A percentile compares a stretch with the other conserved stretches of the same genome.
Evolutionary conservation across 2,113 vertebrate genomes (phyloP).

Genomic region (Poeciliopsis retropinna): DNA sequence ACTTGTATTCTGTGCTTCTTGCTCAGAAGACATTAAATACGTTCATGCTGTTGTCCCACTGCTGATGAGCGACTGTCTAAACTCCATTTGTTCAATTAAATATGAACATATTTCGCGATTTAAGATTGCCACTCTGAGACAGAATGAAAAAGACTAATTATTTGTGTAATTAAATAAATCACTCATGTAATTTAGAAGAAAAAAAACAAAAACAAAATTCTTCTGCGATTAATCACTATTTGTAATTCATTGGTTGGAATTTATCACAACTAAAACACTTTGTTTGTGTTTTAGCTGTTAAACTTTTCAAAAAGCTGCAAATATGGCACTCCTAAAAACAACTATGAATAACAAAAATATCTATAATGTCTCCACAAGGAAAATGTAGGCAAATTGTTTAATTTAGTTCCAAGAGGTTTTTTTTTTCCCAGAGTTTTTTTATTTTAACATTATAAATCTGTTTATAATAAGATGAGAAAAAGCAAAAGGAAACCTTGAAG

Average conservation of each 20-base stretch:
- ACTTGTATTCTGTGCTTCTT: neutral
- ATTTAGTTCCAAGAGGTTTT: too few relatives aligned
- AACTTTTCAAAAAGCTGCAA: too few relatives aligned
- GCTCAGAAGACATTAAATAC: neutral
- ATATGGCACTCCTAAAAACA: too few relatives aligned
- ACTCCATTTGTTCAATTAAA: neutral
- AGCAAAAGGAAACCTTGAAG: neutral
- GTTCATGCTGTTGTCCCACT: neutral
- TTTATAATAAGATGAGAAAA: neutral
- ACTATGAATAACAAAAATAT: too few relatives aligned
- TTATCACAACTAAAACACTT: too few relatives aligned
- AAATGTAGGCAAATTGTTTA: too few relatives aligned
- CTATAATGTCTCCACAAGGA: too few relatives aligned
- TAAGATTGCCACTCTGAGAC: neutral
- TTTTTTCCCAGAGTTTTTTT: neutral
- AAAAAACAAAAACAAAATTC: too few relatives aligned
- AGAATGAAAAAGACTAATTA: too few relatives aligned
- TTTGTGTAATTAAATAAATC: neutral
- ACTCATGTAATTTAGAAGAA: neutral
- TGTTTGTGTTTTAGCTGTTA: too few relatives aligned
- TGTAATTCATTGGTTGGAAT: too few relatives aligned
- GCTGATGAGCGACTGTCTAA: neutral
- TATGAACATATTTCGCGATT: neutral
- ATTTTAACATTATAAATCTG: neutral
- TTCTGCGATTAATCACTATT: too few relatives aligned